Percentiles rank a stretch among this genome's conserved stretches.
These are phyloP conservation scores for Tetramorium simillimum DNA, from an alignment of 1,140 invertebrate species.

Conservation along the genomic window DNA sequence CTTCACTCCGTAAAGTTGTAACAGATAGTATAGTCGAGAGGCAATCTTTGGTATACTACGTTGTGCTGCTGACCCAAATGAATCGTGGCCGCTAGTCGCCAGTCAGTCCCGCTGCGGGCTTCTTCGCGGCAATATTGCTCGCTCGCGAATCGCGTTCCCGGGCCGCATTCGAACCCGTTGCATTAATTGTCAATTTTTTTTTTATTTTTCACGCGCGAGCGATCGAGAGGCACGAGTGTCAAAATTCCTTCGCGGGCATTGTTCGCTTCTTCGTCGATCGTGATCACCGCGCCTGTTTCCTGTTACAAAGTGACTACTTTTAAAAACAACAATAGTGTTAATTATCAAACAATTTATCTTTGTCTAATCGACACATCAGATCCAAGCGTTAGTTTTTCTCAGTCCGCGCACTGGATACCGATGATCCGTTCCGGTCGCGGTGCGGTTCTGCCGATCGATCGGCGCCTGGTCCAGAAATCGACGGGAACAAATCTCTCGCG, in stretches of 20 bases:
- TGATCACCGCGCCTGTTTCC: too few species aligned
- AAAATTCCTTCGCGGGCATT: neutral
- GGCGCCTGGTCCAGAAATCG: neutral
- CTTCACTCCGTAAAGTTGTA: constrained; percentile 71
- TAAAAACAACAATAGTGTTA: neutral
- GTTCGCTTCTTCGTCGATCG: neutral
- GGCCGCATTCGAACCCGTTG: neutral
- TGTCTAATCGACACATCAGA: neutral
- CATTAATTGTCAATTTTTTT: constrained; percentile 6
- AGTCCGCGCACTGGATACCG: neutral
- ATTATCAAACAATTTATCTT: constrained; percentile 1
- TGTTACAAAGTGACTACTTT: neutral
- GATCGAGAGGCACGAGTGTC: neutral
- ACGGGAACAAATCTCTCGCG: neutral
- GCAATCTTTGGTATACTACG: constrained; percentile 75
- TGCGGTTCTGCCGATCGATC: neutral
- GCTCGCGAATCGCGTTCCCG: constrained; percentile 39
- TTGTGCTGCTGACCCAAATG: constrained; percentile 82
- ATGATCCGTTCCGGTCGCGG: neutral
- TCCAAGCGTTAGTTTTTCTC: neutral
- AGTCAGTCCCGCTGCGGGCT: constrained; percentile 81
- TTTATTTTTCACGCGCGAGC: neutral
- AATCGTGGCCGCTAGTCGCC: constrained; percentile 70
- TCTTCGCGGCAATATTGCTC: constrained; percentile 76
- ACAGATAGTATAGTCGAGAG: constrained; percentile 74